Conservation (phyloP, 2,113 vertebrate species). For the Coturnix japonica region DNA sequence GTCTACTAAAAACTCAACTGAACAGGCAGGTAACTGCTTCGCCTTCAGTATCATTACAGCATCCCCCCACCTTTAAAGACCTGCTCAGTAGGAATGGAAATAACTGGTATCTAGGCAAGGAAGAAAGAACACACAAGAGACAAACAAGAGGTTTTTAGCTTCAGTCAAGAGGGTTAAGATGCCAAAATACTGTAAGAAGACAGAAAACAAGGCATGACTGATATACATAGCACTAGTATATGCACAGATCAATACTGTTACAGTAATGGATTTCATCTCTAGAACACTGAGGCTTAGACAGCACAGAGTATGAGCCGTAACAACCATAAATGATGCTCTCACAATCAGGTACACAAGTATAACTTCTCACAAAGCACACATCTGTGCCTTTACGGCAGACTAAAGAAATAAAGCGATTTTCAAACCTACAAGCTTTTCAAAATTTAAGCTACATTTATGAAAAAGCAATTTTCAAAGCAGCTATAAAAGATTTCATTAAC, state of each 20-base stretch:
- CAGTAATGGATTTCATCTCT: background rate
- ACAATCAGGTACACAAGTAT: background rate
- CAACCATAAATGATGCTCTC: too few relatives aligned
- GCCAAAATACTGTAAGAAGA: background rate
- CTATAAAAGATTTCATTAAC: background rate
- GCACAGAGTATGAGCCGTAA: background rate
- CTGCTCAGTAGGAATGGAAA: background rate
- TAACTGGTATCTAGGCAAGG: background rate
- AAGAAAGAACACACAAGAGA: accelerated
- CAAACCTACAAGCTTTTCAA: background rate
- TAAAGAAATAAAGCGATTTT: background rate
- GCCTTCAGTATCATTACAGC: background rate
- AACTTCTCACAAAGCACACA: background rate
- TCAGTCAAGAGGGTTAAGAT: background rate
- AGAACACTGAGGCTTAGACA: background rate
- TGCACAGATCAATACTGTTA: background rate
- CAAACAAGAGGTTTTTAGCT: background rate
- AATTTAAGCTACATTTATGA: background rate
- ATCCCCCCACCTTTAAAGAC: background rate
- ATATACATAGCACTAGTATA: background rate
- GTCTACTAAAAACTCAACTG: background rate
- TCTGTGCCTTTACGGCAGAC: background rate
- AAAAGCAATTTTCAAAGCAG: background rate
- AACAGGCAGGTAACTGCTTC: too few relatives aligned
- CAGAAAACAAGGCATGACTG: background rate